These are phyloP conservation scores for Steinernema khuongi DNA, from an alignment of 1,140 invertebrate species.

Conservation along the genomic window DNA sequence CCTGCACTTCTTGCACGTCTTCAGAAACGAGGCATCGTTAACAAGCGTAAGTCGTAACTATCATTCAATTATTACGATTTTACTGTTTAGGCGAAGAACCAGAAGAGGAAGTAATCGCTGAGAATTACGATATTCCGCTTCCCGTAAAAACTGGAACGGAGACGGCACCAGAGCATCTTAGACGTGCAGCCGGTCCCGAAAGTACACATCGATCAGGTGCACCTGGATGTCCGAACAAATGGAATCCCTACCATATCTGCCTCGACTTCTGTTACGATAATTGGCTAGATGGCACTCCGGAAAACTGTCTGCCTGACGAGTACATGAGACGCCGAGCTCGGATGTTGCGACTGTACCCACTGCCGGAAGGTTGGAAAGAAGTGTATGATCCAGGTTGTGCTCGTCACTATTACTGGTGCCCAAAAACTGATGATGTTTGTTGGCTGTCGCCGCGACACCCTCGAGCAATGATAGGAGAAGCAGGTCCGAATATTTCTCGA, in stretches of 20 bases:
- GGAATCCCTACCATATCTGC: constrained; percentile 89
- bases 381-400: constrained; percentile 64
- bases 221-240: constrained; percentile 87
- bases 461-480: constrained; percentile 47
- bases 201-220: constrained; percentile 44
- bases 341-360: constrained; percentile 79
- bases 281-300: constrained; percentile 73
- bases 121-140: constrained; percentile 70
- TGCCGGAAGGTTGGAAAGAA: constrained; percentile 86
- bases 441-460: constrained; percentile 56
- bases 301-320: constrained; percentile 66
- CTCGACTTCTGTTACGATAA: constrained; percentile 77
- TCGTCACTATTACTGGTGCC: constrained; percentile 90
- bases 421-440: constrained; percentile 76
- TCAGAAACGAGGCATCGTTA: constrained; percentile 73
- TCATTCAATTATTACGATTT: background rate
- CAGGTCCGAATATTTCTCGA: constrained; percentile 18
- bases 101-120: constrained; percentile 76
- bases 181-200: too few species aligned
- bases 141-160: constrained; percentile 7
- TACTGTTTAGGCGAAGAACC: background rate
- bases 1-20: constrained; percentile 76
- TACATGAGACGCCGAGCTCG: constrained; percentile 72
- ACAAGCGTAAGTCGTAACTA: constrained; percentile 22
- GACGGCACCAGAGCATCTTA: too few species aligned